Percentiles rank a stretch among this genome's conserved stretches.
These are phyloP conservation scores for Sapayoa aenigma DNA, from an alignment of 2,113 vertebrate species.

Conservation along the genomic window DNA sequence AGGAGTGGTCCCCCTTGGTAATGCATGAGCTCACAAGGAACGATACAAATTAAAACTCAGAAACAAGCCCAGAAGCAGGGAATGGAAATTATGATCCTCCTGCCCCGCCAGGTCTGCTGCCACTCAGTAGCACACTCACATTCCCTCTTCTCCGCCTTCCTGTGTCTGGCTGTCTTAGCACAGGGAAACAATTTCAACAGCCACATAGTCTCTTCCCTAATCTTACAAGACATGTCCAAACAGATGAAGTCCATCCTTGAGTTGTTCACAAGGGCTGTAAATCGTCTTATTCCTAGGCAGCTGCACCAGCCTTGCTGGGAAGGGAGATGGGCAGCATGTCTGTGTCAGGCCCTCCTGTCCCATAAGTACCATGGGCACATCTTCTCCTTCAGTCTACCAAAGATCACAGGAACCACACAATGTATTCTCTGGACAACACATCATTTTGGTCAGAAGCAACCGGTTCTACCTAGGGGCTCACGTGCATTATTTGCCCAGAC, in stretches of 20 bases:
- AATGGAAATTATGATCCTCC: neutral
- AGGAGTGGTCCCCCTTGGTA: neutral
- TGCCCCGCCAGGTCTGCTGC: fast-evolving
- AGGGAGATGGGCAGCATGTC: neutral
- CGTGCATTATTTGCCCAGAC: neutral
- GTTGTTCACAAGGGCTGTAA: neutral
- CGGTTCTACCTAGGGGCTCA: neutral
- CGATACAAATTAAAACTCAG: neutral
- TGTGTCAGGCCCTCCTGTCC: neutral
- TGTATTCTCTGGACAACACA: neutral
- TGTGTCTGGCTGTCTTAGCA: neutral
- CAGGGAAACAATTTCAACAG: neutral
- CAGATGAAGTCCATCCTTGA: fast-evolving
- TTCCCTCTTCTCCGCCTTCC: neutral
- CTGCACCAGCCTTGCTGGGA: neutral
- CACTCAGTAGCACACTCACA: fast-evolving
- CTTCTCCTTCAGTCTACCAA: neutral
- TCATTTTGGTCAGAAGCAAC: neutral
- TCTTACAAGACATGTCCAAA: neutral
- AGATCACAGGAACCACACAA: neutral
- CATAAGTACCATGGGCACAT: fast-evolving
- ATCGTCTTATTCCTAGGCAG: neutral
- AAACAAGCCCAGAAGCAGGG: neutral
- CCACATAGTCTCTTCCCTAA: neutral
- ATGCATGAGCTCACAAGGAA: neutral